Percentiles rank a stretch among this genome's conserved stretches.
phyloP scores from a whole-genome alignment of 2,888 invertebrate genomes.

The Dioctria linearis region DNA sequence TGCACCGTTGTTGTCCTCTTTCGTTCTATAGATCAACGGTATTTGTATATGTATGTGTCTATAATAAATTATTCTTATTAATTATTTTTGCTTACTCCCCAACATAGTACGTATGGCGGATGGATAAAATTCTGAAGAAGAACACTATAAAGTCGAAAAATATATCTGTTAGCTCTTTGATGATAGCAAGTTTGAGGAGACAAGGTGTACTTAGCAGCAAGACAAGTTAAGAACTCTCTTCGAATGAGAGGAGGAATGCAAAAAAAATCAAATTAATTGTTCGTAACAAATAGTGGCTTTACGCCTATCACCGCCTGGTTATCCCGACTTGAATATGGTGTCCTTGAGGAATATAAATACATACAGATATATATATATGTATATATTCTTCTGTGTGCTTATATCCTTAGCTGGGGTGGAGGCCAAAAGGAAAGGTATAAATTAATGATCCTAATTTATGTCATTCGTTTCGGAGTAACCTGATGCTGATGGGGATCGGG shows the following conservation, averaged over 20 bases:
- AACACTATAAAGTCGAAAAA: constrained; percentile 15
- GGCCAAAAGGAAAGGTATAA: constrained; percentile 24
- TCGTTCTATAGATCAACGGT: not conserved
- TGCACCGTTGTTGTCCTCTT: not conserved
- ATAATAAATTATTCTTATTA: constrained; percentile 51
- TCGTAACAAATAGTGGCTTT: constrained; percentile 51
- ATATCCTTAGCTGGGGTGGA: not conserved
- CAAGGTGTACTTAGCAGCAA: constrained; percentile 29
- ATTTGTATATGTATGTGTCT: not conserved
- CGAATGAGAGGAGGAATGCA: not conserved
- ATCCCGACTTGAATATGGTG: not conserved
- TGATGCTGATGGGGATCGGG: not conserved
- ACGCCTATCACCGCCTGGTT: not conserved
- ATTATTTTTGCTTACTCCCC: constrained; percentile 31
- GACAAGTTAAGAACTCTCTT: not conserved
- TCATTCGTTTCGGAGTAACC: not conserved
- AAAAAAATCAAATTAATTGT: constrained; percentile 41
- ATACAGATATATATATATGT: too few species aligned
- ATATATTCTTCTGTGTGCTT: too few species aligned
- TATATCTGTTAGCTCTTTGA: not conserved
- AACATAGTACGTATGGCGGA: not conserved
- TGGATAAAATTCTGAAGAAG: not conserved
- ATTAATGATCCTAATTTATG: constrained; percentile 49
- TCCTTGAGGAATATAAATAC: not conserved
- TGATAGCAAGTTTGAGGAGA: not conserved